Evolutionary conservation across 2,888 invertebrate species (phyloP), one percentile per base, ranked within the genome.

Genomic region (Lepeophtheirus nordmannii): DNA sequence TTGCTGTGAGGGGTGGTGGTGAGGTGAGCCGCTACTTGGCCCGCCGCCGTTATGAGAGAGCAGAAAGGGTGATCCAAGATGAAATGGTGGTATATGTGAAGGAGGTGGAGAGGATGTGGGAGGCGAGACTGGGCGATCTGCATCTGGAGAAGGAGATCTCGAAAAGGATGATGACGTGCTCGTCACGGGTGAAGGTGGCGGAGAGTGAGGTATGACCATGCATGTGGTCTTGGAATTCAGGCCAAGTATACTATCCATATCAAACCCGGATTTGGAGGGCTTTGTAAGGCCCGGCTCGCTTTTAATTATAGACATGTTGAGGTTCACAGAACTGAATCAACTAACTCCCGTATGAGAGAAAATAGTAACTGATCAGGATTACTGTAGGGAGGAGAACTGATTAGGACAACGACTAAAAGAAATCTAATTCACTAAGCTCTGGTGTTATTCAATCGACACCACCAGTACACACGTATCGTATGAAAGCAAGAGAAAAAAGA

Each of bases 191-290:
- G 53, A 46, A 17, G 53, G 53, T 14, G 53, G 53, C 53, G 53
- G 53, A 17, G 53, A 46, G 8, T 46, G 53, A 17, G 53, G 53
- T n/a, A 46, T 46, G 53, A 46, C 53, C 53, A 46, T 46, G 53
- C n/a, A 37, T 12, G 61, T 61, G 20, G 20, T 58, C 5, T n/a
- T n/a, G 17, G 58, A 22, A 22, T 58, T 58, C 11, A 37, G n/a
- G n/a, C 61, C 61, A 12, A 61, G 38, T 2, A 61, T 61, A 37
- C n/a, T 37, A 37, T 61, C 61, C 61, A 61, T 61, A 17, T 37
- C 37, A 37, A 61, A 61, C 22, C 17, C 22, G 22, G 58, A 58
- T 12, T 12, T 58, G 30, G 53, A 14, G 8, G 53, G 17, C 53
- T 46, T 46, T 5, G 53, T 17, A 14, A n/a, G 2, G 53, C n/a